These are phyloP conservation scores for Drosophila affinis DNA, from an alignment of 2,888 invertebrate species.

Conservation along the genomic window DNA sequence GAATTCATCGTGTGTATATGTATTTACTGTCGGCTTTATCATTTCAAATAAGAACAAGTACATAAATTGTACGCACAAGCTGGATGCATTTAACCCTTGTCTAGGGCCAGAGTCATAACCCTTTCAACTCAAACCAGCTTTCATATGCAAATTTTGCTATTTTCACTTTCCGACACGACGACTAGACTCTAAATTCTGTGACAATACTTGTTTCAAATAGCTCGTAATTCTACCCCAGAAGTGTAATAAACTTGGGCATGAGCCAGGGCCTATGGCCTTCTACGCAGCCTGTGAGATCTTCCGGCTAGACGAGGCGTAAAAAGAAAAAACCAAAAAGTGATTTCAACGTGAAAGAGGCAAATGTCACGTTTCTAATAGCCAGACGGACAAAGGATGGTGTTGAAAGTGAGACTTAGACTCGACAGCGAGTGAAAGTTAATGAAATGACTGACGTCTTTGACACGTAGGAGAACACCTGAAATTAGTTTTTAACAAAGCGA, in stretches of 20 bases:
- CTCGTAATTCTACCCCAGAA: slow-evolving; percentile 33
- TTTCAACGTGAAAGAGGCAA: slow-evolving; percentile 24
- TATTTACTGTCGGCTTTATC: slow-evolving; percentile 27
- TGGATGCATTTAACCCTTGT: slow-evolving; percentile 64
- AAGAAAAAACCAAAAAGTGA: slow-evolving; percentile 20
- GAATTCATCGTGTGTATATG: slow-evolving; percentile 19
- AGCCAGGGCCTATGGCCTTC: slow-evolving; percentile 40
- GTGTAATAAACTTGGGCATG: slow-evolving; percentile 56
- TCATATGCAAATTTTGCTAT: slow-evolving; percentile 59
- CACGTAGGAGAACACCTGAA: slow-evolving; percentile 39
- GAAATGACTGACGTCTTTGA: slow-evolving; percentile 59
- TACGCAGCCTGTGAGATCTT: neutral
- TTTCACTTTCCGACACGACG: slow-evolving; percentile 43
- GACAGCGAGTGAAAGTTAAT: slow-evolving; percentile 57
- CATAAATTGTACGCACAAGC: slow-evolving; percentile 45
- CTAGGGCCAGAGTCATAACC: slow-evolving; percentile 25
- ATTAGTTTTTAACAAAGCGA: slow-evolving; percentile 64
- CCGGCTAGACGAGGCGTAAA: slow-evolving; percentile 24
- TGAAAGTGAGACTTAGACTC: slow-evolving; percentile 17
- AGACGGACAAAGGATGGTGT: slow-evolving; percentile 37
- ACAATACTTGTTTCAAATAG: slow-evolving; percentile 31
- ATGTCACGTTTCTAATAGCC: slow-evolving; percentile 49
- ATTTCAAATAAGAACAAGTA: slow-evolving; percentile 27
- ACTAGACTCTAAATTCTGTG: slow-evolving; percentile 14
- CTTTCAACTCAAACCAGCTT: slow-evolving; percentile 18